Evolutionary conservation across 2,113 vertebrate species (phyloP), one percentile per base, ranked within the genome.

Genomic region (Synchiropus splendidus): DNA sequence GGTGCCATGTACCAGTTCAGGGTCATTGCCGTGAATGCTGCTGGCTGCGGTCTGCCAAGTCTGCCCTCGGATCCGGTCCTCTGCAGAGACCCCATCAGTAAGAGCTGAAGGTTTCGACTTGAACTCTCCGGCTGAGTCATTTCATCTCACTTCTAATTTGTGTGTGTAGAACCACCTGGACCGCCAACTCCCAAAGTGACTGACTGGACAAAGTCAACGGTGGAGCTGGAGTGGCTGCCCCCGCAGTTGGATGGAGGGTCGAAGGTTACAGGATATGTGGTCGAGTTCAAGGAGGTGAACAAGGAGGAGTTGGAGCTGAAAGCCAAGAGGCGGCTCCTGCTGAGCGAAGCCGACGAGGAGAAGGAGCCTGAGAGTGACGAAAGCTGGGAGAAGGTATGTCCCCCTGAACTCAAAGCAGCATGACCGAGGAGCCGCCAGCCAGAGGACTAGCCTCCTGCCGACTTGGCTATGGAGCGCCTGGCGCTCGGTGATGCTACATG

Each of bases 191-290:
- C 94, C 12, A 92, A 94, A 79, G 93, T 98, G 62, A 94, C 81
- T 12, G 94, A 99, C 27, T 99, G 93, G 89, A 95, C 93, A 1
- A 97, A 82, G 64, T 97, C 94, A 15, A 91, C 92, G 2, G 95
- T 89, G 31, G 95, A 99, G 48, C 78, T 99, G 44, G 93, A 99
- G 57, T 99, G 95, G 95, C 67, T 83, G 59, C 91, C 95, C 32
- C 95, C 95, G 58, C 0, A 86, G 40, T 68, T 86, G 42, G 93
- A 99, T 41, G 95, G 95, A 45, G 95, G 95, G 37, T 97, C 95
- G 60, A 96, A 88, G 77, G 74, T 99, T 47, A 98, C 89, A 18
- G 94, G 95, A 42, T 99, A 99, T 48, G 87, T 99, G 41, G 87
- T 92, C 52, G 95, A 99, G 70, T 98, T 83, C 60, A 93, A 91